A percentile compares a stretch with the other conserved stretches of the same genome.
phyloP scores from a whole-genome alignment of 2,888 invertebrate genomes.

The Macrosoma leucophasiata region DNA sequence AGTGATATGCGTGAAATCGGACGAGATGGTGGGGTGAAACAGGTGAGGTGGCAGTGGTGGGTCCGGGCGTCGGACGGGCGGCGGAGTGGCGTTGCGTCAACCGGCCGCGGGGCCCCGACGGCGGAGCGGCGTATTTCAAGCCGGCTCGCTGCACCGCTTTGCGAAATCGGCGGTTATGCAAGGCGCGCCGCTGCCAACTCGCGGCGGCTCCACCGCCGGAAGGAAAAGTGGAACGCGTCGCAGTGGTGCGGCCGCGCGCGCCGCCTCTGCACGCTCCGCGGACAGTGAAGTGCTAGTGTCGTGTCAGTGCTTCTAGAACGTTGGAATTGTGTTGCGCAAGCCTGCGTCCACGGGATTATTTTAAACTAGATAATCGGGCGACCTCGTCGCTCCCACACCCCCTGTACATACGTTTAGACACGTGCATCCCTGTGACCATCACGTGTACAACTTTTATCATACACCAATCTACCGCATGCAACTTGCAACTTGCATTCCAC shows the following conservation, averaged over 20 bases:
- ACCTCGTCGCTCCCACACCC: slow-evolving; percentile 41
- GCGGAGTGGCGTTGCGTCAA: slow-evolving; percentile 47
- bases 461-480: no score
- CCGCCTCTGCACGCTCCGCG: slow-evolving; percentile 65
- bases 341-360: slow-evolving; percentile 70
- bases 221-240: slow-evolving; percentile 74
- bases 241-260: slow-evolving; percentile 70
- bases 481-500: no score
- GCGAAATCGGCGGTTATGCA: slow-evolving; percentile 74
- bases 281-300: slow-evolving; percentile 68
- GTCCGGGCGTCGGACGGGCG: slow-evolving; percentile 21
- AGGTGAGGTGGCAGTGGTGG: slow-evolving; percentile 33
- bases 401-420: slow-evolving; percentile 34
- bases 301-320: slow-evolving; percentile 72
- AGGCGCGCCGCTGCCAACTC: slow-evolving; percentile 73
- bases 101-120: slow-evolving; percentile 48
- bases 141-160: slow-evolving; percentile 68
- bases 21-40: slow-evolving; percentile 45
- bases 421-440: slow-evolving; percentile 40
- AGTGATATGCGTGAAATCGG: slow-evolving; percentile 64
- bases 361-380: slow-evolving; percentile 59
- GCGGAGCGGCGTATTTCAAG: slow-evolving; percentile 68
- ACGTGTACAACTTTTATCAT: slow-evolving; percentile 35
- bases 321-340: slow-evolving; percentile 70
- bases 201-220: slow-evolving; percentile 61